Evolutionary conservation across 2,888 invertebrate species (phyloP), one percentile per base, ranked within the genome.

Genomic region (Drosophila sordidula): DNA sequence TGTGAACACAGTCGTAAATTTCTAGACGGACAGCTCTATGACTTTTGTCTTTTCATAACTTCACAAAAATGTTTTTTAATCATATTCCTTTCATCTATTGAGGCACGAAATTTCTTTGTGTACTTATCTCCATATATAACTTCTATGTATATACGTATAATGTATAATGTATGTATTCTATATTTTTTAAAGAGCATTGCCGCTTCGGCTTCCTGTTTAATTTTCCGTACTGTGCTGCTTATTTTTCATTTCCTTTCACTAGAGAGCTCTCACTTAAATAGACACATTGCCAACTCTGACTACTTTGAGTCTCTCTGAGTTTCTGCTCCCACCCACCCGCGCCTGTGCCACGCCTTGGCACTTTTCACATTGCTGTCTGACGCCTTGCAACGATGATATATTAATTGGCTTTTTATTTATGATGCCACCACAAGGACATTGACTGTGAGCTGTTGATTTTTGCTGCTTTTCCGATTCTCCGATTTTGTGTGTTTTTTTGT

Each of bases 321-420:
- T 22, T 12, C 34, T 2, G 11, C 44, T 8, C 47, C 4, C 34
- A 38, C 12, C 11, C 25, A 4, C 14, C 25, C 16, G 6, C 42
- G 29, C 26, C 11, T 4, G 14, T 57, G 39, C 26, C 54, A 39
- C 36, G 51, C 26, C 49, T 44, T 29, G 56, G 34, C 54, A 50
- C 29, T 75, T 57, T 55, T 44, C 59, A 50, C 56, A 25, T 50
- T 55, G 42, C 47, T 65, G 64, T 68, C 66, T 54, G 64, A 55
- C 68, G 65, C 63, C 54, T 71, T 52, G 57, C 71, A 69, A 74
- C 72, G 73, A 71, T 80, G 84, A 85, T 86, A 88, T 88, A 88
- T 85, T 85, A 85, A 85, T 85, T 85, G 84, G 78, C 65, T 75
- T 87, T 82, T 88, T 88, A 87, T 84, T 88, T 88, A 84, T 88